A percentile compares a stretch with the other conserved stretches of the same genome.
Conservation (phyloP, 2,888 invertebrate genomes). For the Chaetogeoica ovagalla region DNA sequence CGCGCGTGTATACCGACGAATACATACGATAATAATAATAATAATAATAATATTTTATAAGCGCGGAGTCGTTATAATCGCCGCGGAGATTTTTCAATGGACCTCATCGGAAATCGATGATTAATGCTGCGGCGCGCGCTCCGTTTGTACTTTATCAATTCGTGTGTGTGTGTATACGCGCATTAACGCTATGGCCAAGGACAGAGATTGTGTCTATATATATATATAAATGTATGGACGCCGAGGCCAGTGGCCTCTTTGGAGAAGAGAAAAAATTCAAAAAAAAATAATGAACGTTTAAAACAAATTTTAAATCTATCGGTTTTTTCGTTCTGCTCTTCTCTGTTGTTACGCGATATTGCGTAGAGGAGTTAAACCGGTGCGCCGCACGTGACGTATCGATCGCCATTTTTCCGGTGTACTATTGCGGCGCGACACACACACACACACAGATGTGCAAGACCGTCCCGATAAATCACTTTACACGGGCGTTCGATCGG, state of each 20-base stretch:
- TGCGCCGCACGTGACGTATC: slow-evolving; percentile 15
- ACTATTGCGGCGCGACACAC: slow-evolving; percentile 9
- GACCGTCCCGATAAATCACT: slow-evolving; percentile 30
- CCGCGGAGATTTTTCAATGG: slow-evolving; percentile 32
- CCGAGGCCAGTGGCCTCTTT: slow-evolving; percentile 5
- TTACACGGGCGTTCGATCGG: slow-evolving; percentile 30
- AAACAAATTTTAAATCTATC: slow-evolving; percentile 19
- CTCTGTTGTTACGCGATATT: no score
- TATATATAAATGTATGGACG: no score
- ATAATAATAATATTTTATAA: no score
- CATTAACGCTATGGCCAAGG: slow-evolving; percentile 13
- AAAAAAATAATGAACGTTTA: background rate
- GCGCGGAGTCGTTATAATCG: slow-evolving; percentile 5
- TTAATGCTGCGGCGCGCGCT: slow-evolving; percentile 20
- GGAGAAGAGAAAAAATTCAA: background rate
- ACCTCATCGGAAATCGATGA: slow-evolving; percentile 50
- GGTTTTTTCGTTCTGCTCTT: no score
- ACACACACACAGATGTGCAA: background rate
- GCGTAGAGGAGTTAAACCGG: no score
- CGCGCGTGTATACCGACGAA: background rate
- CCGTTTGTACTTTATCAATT: background rate
- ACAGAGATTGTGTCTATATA: background rate
- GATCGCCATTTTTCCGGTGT: slow-evolving; percentile 28
- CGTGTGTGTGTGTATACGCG: background rate
- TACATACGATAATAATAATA: background rate